Conservation (phyloP, 2,797 vertebrate genomes). For the Buphagus erythrorhynchus region DNA sequence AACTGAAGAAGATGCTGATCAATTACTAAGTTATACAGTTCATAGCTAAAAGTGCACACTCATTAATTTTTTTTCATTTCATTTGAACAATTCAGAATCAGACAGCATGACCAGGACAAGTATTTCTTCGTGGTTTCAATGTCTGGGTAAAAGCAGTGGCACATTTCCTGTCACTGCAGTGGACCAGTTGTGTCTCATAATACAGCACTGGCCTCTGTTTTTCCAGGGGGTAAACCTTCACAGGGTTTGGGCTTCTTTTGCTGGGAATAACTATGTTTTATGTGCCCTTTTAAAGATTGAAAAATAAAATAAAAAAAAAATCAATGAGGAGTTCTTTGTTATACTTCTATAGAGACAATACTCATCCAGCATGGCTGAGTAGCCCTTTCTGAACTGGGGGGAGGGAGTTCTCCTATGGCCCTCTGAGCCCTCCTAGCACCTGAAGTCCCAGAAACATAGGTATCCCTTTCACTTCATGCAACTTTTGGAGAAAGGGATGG, state of each 20-base stretch:
- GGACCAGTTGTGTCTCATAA: rapidly evolving
- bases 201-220: background rate
- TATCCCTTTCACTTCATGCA: background rate
- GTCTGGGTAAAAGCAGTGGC: background rate
- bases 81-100: background rate
- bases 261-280: background rate
- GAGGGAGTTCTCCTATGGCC: background rate
- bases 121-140: background rate
- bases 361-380: background rate
- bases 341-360: background rate
- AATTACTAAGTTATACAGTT: background rate
- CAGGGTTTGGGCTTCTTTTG: background rate
- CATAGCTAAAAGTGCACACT: background rate
- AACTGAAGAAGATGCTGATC: background rate
- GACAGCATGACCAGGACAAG: background rate
- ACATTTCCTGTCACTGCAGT: background rate
- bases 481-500: background rate
- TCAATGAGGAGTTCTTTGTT: background rate
- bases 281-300: background rate
- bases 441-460: background rate
- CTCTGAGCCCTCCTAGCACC: background rate
- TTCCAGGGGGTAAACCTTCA: background rate
- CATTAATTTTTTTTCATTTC: background rate
- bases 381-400: background rate
- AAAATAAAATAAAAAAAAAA: background rate